Evolutionary conservation across 2,797 vertebrate species (phyloP), one percentile per base, ranked within the genome.

Genomic region (Sebastes steindachneri): DNA sequence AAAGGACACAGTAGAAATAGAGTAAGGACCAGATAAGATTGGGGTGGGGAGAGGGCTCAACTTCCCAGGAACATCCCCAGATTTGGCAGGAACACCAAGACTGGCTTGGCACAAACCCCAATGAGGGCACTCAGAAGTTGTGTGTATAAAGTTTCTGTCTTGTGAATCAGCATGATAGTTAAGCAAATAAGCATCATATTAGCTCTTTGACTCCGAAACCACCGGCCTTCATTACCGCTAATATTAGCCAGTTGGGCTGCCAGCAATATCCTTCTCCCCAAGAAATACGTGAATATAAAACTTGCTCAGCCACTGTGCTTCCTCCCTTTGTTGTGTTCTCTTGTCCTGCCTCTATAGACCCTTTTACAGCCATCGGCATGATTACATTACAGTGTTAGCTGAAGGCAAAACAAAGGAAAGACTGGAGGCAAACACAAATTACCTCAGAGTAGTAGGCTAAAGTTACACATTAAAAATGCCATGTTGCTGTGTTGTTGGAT

Each of bases 1-100:
- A 78, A 84, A 75, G 2, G 25, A 69, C 31, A 62, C 28, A 9
- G 41, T 7, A 68, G 59, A 85, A 57, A 67, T 1, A 54, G 31
- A 77, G 41, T n/a, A 37, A 72, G 26, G 48, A 41, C 2, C 1
- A 51, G 51, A 73, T 75, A 45, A 33, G n/a, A 53, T 2, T 63
- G 21, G n/a, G 57, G 23, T 4, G 53, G 17, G 31, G 51, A 35
- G 28, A 68, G 57, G 41, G 37, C 37, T 72, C 31, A 65, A 51
- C 35, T 65, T 64, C 41, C 48, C 60, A 71, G 76, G 19, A 86
- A 82, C 57, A 88, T 75, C 75, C 77, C 31, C 57, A 58, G 35
- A 68, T 76, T 12, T 83, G 83, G 77, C 68, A 75, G 28, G 4
- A 64, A 83, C 58, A 48, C 15, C 25, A 71, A 53, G 41, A 66